Conservation (phyloP, 2,113 vertebrate species). For the Urocynchramus pylzowi region DNA sequence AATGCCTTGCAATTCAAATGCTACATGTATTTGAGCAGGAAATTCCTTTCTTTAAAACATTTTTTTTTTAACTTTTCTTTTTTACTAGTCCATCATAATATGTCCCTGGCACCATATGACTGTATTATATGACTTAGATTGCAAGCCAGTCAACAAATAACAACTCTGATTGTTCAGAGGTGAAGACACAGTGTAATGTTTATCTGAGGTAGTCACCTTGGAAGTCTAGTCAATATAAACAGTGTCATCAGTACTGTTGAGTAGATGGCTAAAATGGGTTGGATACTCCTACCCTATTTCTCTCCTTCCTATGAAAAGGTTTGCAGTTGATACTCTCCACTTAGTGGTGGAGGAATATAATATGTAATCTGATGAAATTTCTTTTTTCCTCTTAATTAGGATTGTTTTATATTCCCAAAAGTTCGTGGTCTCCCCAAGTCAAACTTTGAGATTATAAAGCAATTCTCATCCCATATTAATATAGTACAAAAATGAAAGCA, state of each 20-base stretch:
- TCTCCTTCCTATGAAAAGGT: background rate
- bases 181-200: background rate
- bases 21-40: background rate
- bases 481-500: background rate
- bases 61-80: background rate
- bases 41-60: background rate
- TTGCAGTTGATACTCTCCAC: background rate
- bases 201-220: background rate
- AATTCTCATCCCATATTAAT: background rate
- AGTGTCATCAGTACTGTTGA: background rate
- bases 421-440: background rate
- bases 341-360: background rate
- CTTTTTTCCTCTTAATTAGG: background rate
- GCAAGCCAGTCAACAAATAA: background rate
- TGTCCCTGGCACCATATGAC: background rate
- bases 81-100: background rate
- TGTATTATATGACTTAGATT: background rate
- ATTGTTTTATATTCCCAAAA: background rate
- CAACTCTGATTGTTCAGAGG: background rate
- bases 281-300: background rate
- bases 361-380: background rate
- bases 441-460: background rate
- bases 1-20: background rate
- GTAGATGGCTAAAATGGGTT: background rate
- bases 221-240: background rate